These are phyloP conservation scores for Pimephales promelas DNA, from an alignment of 2,113 vertebrate genomes.

Conservation along the genomic window DNA sequence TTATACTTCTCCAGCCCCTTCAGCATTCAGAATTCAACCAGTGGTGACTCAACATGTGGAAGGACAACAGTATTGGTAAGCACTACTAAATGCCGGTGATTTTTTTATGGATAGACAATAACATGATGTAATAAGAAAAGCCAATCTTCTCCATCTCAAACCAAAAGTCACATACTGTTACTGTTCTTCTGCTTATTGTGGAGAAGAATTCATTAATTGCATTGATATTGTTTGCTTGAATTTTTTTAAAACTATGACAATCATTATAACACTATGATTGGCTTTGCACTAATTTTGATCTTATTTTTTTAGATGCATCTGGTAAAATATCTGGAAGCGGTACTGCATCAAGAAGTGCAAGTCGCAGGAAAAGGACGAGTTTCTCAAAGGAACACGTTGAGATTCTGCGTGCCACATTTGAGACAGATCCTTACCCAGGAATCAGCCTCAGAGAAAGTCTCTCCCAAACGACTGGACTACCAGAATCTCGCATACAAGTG, in stretches of 20 bases:
- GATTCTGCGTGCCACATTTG: constrained; percentile 70
- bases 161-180: background rate
- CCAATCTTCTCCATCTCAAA: background rate
- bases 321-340: constrained; percentile 35
- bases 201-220: background rate
- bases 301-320: constrained; percentile 61
- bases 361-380: constrained; percentile 77
- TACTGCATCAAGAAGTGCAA: constrained; percentile 64
- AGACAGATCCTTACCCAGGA: constrained; percentile 76
- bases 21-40: constrained; percentile 5
- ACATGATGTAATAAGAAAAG: background rate
- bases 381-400: constrained; percentile 79
- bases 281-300: constrained; percentile 59
- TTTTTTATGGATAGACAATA: background rate
- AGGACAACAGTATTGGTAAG: constrained; percentile 71
- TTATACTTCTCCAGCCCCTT: constrained; percentile 13
- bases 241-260: background rate
- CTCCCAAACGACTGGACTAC: constrained; percentile 75
- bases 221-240: background rate
- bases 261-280: background rate
- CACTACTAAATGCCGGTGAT: background rate
- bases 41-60: constrained; percentile 68
- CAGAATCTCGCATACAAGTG: constrained; percentile 80
- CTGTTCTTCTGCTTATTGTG: background rate
- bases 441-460: constrained; percentile 76